Evolutionary conservation across 2,888 invertebrate genomes (phyloP).

Genomic region (Ichneumoninae sp.): DNA sequence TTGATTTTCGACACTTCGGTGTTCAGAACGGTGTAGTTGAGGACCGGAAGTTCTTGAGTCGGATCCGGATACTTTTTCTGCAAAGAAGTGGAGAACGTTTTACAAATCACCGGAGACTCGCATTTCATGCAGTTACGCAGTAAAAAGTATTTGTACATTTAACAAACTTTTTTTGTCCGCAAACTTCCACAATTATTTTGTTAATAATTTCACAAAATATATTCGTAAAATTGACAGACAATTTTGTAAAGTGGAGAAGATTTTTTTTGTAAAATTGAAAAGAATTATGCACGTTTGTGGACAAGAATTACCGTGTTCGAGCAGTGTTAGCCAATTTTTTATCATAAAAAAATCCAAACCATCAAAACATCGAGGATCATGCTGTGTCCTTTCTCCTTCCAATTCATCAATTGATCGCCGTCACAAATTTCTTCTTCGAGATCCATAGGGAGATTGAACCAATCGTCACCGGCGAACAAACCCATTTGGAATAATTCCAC

Average conservation of each 20-base stretch:
- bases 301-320: no score
- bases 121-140: no score
- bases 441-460: conserved; percentile 67
- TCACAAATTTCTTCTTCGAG: conserved; percentile 27
- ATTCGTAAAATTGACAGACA: no score
- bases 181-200: no score
- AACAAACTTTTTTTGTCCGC: no score
- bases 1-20: conserved; percentile 76
- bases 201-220: no score
- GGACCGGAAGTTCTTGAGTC: conserved; percentile 75
- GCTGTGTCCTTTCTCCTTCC: conserved; percentile 77
- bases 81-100: conserved; percentile 18
- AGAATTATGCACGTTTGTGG: no score
- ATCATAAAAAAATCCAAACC: conserved; percentile 67
- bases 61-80: conserved; percentile 79
- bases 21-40: conserved; percentile 76
- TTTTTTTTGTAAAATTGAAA: no score
- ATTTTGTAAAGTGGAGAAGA: no score
- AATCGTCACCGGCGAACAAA: conserved; percentile 68
- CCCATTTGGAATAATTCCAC: conserved; percentile 56
- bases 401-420: conserved; percentile 74
- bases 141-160: no score
- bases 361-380: conserved; percentile 78
- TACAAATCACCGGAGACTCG: no score
- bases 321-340: no score